Base-by-base conservation (phyloP, 2,113 vertebrate genomes). In the Anguilla rostrata region DNA sequence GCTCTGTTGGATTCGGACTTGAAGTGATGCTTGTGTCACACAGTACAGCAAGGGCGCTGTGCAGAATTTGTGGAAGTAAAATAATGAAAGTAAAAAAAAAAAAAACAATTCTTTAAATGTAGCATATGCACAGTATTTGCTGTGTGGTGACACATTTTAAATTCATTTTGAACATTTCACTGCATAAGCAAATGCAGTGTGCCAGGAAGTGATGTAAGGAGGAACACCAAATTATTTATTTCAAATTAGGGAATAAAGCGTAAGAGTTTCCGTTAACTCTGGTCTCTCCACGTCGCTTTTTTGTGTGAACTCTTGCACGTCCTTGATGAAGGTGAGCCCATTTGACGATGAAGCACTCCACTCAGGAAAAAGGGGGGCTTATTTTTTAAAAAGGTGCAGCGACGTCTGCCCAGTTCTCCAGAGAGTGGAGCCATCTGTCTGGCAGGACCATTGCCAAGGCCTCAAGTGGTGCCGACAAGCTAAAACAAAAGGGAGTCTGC, bases 341-440 rank as follows among this genome's bases (percentile, higher is more conserved):
- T 79, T 40, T 29, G 39, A 79, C 34, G 26, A 20, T 5, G n/a
- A 75, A 34, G 22, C 71, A 1, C n/a, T 7, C 11, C 71, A 1
- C 71, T 26, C 12, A 75, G 60, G 8, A 15, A 56, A 3, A 15
- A 12, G n/a, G 26, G 6, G 11, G 71, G n/a, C 0, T 3, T n/a
- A 14, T 0, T 3, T 20, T 71, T 71, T 3, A 6, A 9, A 71
- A 71, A n/a, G 18, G 60, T 66, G 60, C 60, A 5, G 60, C 3
- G 3, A 3, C 2, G 1, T 66, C 5, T 0, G 49, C 5, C n/a
- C n/a, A 75, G 26, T 75, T 29, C 87, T 86, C 49, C 78, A 26
- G 81, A 56, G 87, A 89, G 88, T 89, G 87, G 87, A 34, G 90
- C 91, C 94, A 94, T 95, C 94, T 96, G 94, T 94, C 89, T 87